Evolutionary conservation across 2,797 vertebrate genomes (phyloP), one percentile per base, ranked within the genome.

Genomic region (Mergus octosetaceus): DNA sequence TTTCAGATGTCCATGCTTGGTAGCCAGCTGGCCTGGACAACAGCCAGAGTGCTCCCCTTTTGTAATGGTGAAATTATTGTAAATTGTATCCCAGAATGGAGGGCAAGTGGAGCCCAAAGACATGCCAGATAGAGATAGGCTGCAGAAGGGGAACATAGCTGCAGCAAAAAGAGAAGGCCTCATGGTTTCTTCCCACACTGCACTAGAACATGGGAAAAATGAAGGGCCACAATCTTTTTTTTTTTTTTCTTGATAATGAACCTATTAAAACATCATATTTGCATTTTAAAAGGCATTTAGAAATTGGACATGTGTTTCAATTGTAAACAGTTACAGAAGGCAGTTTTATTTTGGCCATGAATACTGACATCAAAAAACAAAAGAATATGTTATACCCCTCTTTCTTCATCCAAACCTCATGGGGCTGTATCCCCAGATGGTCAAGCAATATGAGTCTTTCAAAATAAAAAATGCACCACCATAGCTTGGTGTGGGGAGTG

Each of bases 1-100:
- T 0, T 24, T 16, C 47, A 36, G 9, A 18, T 10, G 18, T 45
- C 17, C 38, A 10, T 6, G 17, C 0, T 4, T 8, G 6, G 4
- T 16, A 25, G 56, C 22, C 56, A 80, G 43, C 22, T 53, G 85
- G 36, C 19, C 27, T 34, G 20, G 21, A 30, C 0, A 1, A 65
- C 15, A 49, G 36, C 36, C 27, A 36, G 19, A 10, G 36, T 47
- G 36, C 7, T 19, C 47, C 5, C 19, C n/a, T 69, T 11, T 21
- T 3, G 1, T 53, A 32, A 34, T 2, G 6, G 49, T 16, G 49
- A 32, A 6, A 4, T 27, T 53, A 17, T 4, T 45, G 36, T 24
- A 69, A 49, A 56, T 86, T 75, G 5, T 8, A 34, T n/a, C 28
- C 70, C 39, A 25, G 10, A 77, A 43, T 1, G 22, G 19, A 76